Conservation (phyloP, 2,888 invertebrate genomes). For the Schizaphis graminum region DNA sequence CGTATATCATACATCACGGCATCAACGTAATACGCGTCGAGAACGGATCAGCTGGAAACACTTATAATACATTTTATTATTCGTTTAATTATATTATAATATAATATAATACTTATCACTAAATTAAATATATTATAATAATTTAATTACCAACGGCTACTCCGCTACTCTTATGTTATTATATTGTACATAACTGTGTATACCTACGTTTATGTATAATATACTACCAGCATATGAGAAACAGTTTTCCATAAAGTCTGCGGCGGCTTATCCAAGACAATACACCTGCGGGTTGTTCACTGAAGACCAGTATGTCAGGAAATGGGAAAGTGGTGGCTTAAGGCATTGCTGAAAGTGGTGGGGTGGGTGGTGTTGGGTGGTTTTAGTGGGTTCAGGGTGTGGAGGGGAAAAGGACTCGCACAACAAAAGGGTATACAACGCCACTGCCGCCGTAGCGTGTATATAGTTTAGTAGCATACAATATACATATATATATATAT, state of each 20-base stretch:
- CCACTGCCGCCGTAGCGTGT: neutral
- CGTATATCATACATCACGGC: neutral
- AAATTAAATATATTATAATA: neutral
- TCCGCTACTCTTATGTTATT: neutral
- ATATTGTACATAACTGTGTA: neutral
- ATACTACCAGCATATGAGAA: neutral
- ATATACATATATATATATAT: neutral
- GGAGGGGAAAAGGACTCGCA: neutral
- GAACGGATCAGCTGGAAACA: neutral
- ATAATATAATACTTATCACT: neutral
- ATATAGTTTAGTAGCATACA: neutral
- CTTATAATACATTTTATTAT: neutral
- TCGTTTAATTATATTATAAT: neutral
- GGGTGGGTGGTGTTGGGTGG: neutral
- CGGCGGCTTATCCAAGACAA: constrained; percentile 28
- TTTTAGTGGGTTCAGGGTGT: neutral
- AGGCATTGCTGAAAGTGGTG: neutral
- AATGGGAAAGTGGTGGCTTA: neutral
- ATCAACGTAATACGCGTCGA: neutral
- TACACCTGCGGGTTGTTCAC: neutral
- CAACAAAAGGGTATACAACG: constrained; percentile 1
- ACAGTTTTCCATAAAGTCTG: constrained; percentile 8
- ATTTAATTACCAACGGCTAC: neutral
- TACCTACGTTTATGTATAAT: neutral
- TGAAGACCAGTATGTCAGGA: neutral